Evolutionary conservation across 2,888 invertebrate species (phyloP).

Genomic region (Eupithecia subumbrata): DNA sequence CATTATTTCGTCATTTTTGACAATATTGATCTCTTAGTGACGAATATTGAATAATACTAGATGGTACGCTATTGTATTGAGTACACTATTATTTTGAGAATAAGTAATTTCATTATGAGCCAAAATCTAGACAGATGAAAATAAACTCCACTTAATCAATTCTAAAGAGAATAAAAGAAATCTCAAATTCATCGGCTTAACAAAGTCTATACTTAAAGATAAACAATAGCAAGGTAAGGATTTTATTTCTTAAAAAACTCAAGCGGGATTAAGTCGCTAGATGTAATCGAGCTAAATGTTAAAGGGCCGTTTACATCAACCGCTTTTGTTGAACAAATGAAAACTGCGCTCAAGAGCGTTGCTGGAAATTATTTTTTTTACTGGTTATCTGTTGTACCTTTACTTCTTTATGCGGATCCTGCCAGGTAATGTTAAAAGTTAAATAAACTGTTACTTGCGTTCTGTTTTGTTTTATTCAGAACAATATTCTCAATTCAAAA

Average conservation of each 20-base stretch:
- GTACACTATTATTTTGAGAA: neutral
- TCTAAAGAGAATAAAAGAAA: slow-evolving; percentile 12
- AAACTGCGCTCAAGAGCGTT: slow-evolving; percentile 67
- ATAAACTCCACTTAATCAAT: neutral
- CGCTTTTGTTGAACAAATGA: slow-evolving; percentile 75
- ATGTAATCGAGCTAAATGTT: slow-evolving; percentile 74
- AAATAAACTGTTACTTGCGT: slow-evolving; percentile 10
- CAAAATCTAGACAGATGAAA: neutral
- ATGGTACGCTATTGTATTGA: neutral
- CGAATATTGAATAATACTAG: neutral
- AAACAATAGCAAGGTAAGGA: slow-evolving; percentile 33
- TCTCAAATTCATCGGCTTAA: slow-evolving; percentile 8
- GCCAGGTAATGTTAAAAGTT: slow-evolving; percentile 2
- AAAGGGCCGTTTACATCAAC: slow-evolving; percentile 73
- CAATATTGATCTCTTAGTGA: neutral
- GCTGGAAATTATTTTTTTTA: slow-evolving; percentile 59
- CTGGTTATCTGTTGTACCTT: slow-evolving; percentile 37
- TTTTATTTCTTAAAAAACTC: slow-evolving; percentile 55
- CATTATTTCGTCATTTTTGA: neutral
- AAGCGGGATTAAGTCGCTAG: slow-evolving; percentile 55
- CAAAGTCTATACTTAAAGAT: slow-evolving; percentile 17
- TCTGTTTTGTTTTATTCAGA: neutral
- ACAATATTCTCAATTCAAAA: neutral
- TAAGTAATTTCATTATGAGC: neutral
- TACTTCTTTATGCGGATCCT: slow-evolving; percentile 27